phyloP scores from a whole-genome alignment of 2,888 invertebrate species.

The Luperina nickerlii region DNA sequence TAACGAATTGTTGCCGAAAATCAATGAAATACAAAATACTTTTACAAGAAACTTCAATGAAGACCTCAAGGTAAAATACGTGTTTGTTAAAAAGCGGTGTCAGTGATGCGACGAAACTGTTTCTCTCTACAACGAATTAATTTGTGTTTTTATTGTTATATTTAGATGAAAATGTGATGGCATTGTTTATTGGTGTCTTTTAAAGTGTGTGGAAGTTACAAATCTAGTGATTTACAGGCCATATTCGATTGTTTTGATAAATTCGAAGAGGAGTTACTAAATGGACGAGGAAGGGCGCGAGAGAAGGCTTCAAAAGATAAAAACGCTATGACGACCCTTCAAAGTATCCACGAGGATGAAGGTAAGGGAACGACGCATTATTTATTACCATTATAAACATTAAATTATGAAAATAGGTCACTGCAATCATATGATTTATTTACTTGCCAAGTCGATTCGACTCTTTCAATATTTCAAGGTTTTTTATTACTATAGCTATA shows the following conservation, averaged over 20 bases:
- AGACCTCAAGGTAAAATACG: slow-evolving; percentile 81
- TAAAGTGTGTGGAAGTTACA: slow-evolving; percentile 48
- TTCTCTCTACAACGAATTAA: slow-evolving; percentile 24
- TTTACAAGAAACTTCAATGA: slow-evolving; percentile 78
- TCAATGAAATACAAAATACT: slow-evolving; percentile 79
- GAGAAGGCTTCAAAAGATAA: slow-evolving; percentile 80
- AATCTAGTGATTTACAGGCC: slow-evolving; percentile 77
- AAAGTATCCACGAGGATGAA: slow-evolving; percentile 85
- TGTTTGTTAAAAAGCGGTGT: slow-evolving; percentile 36
- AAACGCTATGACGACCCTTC: slow-evolving; percentile 77
- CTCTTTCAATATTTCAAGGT: background rate
- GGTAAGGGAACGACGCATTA: slow-evolving; percentile 69
- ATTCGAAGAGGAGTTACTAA: slow-evolving; percentile 81
- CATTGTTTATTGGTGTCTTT: slow-evolving; percentile 11
- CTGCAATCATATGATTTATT: background rate
- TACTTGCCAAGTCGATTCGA: background rate
- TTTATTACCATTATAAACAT: slow-evolving; percentile 2
- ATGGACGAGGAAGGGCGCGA: slow-evolving; percentile 75
- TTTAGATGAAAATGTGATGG: slow-evolving; percentile 17
- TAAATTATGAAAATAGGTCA: background rate
- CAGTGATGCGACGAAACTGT: slow-evolving; percentile 39
- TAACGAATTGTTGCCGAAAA: slow-evolving; percentile 82
- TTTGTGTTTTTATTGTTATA: slow-evolving; percentile 35
- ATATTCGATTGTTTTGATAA: slow-evolving; percentile 79
- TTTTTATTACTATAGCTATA: background rate